A percentile compares a stretch with the other conserved stretches of the same genome.
These are phyloP conservation scores for Synanthedon andrenaeformis DNA, from an alignment of 2,888 invertebrate species.

Conservation along the genomic window DNA sequence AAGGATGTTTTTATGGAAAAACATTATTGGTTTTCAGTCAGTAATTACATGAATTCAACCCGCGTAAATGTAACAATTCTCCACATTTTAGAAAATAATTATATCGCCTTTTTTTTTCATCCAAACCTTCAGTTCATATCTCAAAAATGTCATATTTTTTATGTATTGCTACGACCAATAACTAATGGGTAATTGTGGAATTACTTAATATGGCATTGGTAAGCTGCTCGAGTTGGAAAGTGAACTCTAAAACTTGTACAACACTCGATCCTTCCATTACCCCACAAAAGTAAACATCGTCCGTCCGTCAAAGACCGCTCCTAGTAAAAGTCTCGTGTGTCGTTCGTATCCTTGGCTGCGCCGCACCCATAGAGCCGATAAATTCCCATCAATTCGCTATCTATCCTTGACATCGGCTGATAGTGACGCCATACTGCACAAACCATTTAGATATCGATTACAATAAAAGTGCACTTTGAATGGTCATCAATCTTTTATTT, in stretches of 20 bases:
- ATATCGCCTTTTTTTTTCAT: too few relatives aligned
- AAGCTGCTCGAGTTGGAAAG: too few relatives aligned
- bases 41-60: too few relatives aligned
- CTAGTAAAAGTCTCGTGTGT: slow-evolving; percentile 38
- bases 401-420: slow-evolving; percentile 57
- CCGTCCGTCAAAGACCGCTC: slow-evolving; percentile 44
- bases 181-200: too few relatives aligned
- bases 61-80: too few relatives aligned
- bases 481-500: slow-evolving; percentile 35
- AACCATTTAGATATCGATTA: slow-evolving; percentile 57
- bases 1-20: too few relatives aligned
- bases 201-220: too few relatives aligned
- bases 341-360: slow-evolving; percentile 51
- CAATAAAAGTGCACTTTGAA: slow-evolving; percentile 59
- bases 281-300: slow-evolving; percentile 38
- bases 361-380: slow-evolving; percentile 44
- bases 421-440: slow-evolving; percentile 46
- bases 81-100: too few relatives aligned
- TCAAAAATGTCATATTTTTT: too few relatives aligned
- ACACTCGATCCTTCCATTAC: slow-evolving; percentile 46
- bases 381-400: slow-evolving; percentile 56
- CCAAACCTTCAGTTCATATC: too few relatives aligned
- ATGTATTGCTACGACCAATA: too few relatives aligned
- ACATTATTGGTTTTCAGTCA: too few relatives aligned
- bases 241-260: not conserved